Evolutionary conservation across 2,113 vertebrate species (phyloP), one percentile per base, ranked within the genome.

Genomic region (Tetraodon nigroviridis): DNA sequence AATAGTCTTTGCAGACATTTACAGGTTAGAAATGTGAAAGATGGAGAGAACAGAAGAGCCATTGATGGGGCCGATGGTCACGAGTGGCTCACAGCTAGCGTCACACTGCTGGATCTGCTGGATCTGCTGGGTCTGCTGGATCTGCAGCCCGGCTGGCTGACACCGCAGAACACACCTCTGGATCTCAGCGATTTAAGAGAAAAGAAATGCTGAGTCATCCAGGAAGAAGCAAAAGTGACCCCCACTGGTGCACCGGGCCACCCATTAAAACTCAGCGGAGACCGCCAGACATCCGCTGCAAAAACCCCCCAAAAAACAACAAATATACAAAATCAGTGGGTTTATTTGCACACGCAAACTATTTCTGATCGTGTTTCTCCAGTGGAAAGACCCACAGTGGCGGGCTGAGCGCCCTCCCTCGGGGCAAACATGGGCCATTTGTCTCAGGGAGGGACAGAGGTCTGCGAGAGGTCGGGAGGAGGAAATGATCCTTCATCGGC

Each of bases 11-110:
- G 13, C 52, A 53, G 44, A 58, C 66, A 84, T 56, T 82, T 66
- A 83, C 14, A 37, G 62, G 65, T 56, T 60, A 50, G 76, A 71
- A 83, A 84, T 86, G 77, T 66, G 42, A 52, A 50, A 61, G n/a
- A 70, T 50, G 41, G 37, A 17, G n/a, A 45, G 47, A 77, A 76
- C 75, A 79, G 70, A 83, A 54, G 45, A 40, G 64, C 64, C 57
- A 58, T 80, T 73, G 64, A 76, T 67, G 19, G 29, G 3, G 18
- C 56, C 45, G 66, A 44, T 44, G 62, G 45, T 22, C 1, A 37
- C 49, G 56, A 68, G 56, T 79, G 77, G 81, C 51, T 86, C 73
- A 79, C 20, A 58, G 24, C 44, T 48, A 73, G 48, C 27, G 58
- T 65, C 69, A 63, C 19, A 8, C 53, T 51, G 62, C 22, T 58